These are phyloP conservation scores for Spheniscus mendiculus DNA, from an alignment of 2,113 vertebrate species.

Conservation along the genomic window DNA sequence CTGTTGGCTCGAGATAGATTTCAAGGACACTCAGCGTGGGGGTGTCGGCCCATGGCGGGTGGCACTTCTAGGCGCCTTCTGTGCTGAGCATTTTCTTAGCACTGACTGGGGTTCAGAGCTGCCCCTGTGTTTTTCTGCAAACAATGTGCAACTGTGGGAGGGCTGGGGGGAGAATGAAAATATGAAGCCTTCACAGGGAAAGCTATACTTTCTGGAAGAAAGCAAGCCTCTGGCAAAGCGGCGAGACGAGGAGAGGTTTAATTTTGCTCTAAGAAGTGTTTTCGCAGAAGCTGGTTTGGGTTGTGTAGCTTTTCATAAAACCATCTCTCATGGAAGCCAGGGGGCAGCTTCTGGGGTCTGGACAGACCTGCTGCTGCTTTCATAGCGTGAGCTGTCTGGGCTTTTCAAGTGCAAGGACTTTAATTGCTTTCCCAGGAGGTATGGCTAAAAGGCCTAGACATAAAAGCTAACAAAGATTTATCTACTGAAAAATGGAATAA, in stretches of 20 bases:
- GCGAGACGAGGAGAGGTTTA: not conserved
- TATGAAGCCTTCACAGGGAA: not conserved
- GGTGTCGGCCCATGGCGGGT: rapidly evolving
- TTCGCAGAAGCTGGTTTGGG: not conserved
- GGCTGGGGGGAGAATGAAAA: not conserved
- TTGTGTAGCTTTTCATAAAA: not conserved
- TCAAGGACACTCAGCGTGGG: not conserved
- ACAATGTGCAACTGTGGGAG: rapidly evolving
- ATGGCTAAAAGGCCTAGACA: not conserved
- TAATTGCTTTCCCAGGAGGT: not conserved
- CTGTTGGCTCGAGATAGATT: not conserved
- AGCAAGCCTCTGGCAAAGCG: not conserved
- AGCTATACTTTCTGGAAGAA: not conserved
- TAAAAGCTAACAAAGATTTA: not conserved
- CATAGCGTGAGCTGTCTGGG: not conserved
- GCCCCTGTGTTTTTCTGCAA: not conserved
- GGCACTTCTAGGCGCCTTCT: not conserved
- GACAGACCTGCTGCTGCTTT: not conserved
- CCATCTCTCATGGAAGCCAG: not conserved
- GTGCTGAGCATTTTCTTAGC: not conserved
- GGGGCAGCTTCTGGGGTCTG: not conserved
- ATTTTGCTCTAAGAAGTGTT: not conserved
- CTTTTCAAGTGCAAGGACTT: not conserved
- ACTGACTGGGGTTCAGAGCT: not conserved
- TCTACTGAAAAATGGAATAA: slow-evolving; percentile 1